Conservation (phyloP, 1,140 invertebrate genomes). For the Diuraphis noxia region DNA sequence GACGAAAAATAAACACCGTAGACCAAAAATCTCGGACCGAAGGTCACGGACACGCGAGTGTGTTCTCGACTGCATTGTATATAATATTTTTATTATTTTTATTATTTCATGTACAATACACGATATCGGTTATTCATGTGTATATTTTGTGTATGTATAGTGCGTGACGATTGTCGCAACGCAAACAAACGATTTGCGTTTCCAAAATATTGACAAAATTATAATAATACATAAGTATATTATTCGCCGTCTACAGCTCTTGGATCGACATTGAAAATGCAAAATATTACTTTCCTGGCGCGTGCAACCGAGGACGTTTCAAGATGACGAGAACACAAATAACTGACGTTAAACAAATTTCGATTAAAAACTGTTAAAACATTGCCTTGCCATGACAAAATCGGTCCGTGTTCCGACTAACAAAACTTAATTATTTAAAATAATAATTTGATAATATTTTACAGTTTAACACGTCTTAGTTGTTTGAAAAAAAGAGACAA, state of each 20-base stretch:
- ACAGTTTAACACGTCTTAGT: too few relatives aligned
- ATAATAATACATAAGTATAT: not conserved
- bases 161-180: not conserved
- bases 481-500: too few relatives aligned
- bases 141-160: not conserved
- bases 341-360: not conserved
- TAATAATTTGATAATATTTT: too few relatives aligned
- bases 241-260: not conserved
- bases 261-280: not conserved
- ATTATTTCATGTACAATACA: not conserved
- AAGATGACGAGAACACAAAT: not conserved
- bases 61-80: not conserved
- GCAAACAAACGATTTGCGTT: not conserved
- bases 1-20: not conserved
- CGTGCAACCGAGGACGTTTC: not conserved
- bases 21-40: not conserved
- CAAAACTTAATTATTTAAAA: too few relatives aligned
- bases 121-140: not conserved
- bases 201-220: slow-evolving; percentile 3
- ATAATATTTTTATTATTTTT: not conserved
- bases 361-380: not conserved
- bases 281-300: not conserved
- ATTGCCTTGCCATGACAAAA: not conserved
- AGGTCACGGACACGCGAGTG: not conserved
- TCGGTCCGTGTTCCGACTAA: too few relatives aligned